Conservation (phyloP, 2,797 vertebrate genomes). For the Xenops minutus region DNA sequence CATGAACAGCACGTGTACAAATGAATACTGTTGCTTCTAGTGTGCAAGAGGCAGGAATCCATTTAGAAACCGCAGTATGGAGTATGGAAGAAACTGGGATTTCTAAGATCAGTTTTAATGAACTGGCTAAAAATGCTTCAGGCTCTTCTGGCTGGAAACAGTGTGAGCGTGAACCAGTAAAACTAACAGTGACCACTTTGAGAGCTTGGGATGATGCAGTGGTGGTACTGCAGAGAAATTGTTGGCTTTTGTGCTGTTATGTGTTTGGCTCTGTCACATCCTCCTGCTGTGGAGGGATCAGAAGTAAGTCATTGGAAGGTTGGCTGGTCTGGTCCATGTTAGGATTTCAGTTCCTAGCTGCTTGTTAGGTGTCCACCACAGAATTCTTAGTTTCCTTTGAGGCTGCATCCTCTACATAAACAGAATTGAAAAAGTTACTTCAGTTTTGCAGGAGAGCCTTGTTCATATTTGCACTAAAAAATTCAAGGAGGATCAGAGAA, state of each 20-base stretch:
- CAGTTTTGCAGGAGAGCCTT: not conserved
- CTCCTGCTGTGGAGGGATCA: not conserved
- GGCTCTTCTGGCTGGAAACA: accelerated
- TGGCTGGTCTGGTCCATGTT: not conserved
- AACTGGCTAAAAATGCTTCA: not conserved
- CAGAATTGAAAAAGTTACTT: not conserved
- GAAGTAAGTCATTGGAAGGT: not conserved
- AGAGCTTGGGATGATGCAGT: accelerated
- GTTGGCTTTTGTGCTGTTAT: not conserved
- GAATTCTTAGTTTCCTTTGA: not conserved
- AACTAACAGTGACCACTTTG: not conserved
- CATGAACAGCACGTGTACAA: not conserved
- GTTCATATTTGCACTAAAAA: not conserved
- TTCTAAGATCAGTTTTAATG: not conserved
- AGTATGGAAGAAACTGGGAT: not conserved
- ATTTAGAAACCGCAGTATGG: not conserved
- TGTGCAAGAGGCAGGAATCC: not conserved
- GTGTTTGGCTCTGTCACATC: not conserved
- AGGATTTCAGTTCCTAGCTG: not conserved
- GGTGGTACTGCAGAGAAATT: not conserved
- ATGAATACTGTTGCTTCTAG: not conserved
- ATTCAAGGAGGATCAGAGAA: not conserved
- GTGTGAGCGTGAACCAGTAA: not conserved
- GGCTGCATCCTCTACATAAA: not conserved
- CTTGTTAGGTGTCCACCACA: not conserved